Evolutionary conservation across 1,140 invertebrate genomes (phyloP).

Genomic region (Saxidomus purpurata): DNA sequence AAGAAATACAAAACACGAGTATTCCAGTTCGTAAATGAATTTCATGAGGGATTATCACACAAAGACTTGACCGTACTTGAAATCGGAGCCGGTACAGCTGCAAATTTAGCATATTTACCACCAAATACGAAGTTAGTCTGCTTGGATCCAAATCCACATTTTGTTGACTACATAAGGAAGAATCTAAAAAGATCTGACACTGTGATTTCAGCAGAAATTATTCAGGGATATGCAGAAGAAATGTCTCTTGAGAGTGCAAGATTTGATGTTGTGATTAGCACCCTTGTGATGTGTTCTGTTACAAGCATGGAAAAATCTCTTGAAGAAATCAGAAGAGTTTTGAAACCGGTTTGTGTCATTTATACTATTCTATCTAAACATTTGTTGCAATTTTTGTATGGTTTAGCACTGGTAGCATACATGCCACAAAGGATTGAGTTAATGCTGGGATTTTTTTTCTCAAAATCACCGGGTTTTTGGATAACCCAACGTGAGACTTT

Average conservation of each 20-base stretch:
- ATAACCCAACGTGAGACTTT: too few relatives aligned
- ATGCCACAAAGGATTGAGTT: too few relatives aligned
- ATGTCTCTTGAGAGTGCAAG: slow-evolving; percentile 11
- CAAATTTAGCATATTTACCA: slow-evolving; percentile 54
- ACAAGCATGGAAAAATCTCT: slow-evolving; percentile 4
- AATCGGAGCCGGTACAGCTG: slow-evolving; percentile 44
- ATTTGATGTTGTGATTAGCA: slow-evolving; percentile 60
- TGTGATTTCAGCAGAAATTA: slow-evolving; percentile 38
- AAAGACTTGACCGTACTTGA: slow-evolving; percentile 45
- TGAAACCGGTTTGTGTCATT: slow-evolving; percentile 46
- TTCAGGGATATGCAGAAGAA: slow-evolving; percentile 48
- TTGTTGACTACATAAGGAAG: slow-evolving; percentile 45
- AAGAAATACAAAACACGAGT: slow-evolving; percentile 25
- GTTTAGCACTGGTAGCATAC: too few relatives aligned
- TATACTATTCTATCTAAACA: too few relatives aligned
- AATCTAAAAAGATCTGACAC: slow-evolving; percentile 37
- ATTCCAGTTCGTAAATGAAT: slow-evolving; percentile 29
- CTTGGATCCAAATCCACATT: slow-evolving; percentile 57
- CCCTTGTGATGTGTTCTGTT: slow-evolving; percentile 58
- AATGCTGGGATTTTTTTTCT: too few relatives aligned
- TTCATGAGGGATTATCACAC: background rate
- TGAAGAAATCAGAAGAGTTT: slow-evolving; percentile 52
- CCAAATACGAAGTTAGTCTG: slow-evolving; percentile 28
- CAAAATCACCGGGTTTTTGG: too few relatives aligned
- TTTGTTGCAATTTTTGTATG: too few relatives aligned